Evolutionary conservation across 2,888 invertebrate species (phyloP), one percentile per base, ranked within the genome.

Genomic region (Morpho deidamia): DNA sequence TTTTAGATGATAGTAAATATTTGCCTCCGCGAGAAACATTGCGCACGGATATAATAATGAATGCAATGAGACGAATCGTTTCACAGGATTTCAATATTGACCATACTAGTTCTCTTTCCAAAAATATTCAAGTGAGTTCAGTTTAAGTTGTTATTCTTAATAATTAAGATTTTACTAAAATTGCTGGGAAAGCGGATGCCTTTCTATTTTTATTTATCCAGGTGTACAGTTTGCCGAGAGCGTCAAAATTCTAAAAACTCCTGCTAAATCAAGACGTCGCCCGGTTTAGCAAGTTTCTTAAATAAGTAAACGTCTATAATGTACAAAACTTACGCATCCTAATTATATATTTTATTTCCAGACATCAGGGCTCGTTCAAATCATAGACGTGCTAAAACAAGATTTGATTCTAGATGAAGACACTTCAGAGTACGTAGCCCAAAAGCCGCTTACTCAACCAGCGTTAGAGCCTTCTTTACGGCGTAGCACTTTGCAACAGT

Each of bases 401-500:
- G 89, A 86, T 56, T 70, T 88, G 56, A 58, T 69, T 7, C 58
- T 85, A 1, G 79, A 85, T 45, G 79, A 79, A 11, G 70, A 74
- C n/a, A 76, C 74, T 1, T 56, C 58, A 3, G 77, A 74, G 46
- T 76, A 70, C n/a, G 60, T 71, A 2, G 61, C 71, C 0, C 66
- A 66, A 1, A 56, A 61, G 0, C 1, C 56, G 55, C 1, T 51
- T 62, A 2, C 64, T 7, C 72, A 69, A 10, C 80, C 88, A 0
- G 72, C 78, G 0, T 68, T 93, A 10, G 94, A 94, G 64, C 93
- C 94, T 0, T 92, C 92, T n/a, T 81, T 94, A 50, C 88, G 92
- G 7, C 90, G 93, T 63, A 93, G 93, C 45, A 93, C 93, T 35
- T 76, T 94, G 53, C 92, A 93, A 55, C 94, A 94, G 77, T 77